A percentile compares a stretch with the other conserved stretches of the same genome.
phyloP scores from a whole-genome alignment of 64 coral and sea anemone species.

The Stichodactyla helianthus region DNA sequence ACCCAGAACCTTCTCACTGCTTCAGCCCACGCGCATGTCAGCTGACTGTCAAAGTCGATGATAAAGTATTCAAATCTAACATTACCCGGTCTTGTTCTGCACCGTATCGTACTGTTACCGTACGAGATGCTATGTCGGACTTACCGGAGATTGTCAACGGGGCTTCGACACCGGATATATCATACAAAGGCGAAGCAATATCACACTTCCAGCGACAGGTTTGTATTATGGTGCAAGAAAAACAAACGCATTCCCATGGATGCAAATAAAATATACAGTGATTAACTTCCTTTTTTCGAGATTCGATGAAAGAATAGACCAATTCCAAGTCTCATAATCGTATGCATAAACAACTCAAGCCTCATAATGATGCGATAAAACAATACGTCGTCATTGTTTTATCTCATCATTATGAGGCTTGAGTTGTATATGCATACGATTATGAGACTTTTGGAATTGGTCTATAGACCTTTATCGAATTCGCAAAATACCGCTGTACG shows the following conservation, averaged over 20 bases:
- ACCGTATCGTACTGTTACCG: constrained; percentile 94
- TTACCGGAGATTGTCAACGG: constrained; percentile 86
- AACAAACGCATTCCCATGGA: too few relatives aligned
- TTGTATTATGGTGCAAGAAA: neutral
- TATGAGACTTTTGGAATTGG: too few relatives aligned
- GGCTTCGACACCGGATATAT: constrained; percentile 47
- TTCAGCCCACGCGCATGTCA: constrained; percentile 78
- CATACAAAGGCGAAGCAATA: constrained; percentile 85
- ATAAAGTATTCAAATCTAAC: constrained; percentile 87
- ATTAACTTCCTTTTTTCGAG: too few relatives aligned
- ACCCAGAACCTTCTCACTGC: constrained; percentile 87
- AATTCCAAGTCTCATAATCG: too few relatives aligned
- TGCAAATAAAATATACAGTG: neutral
- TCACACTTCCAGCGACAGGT: constrained; percentile 95
- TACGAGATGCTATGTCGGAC: constrained; percentile 93
- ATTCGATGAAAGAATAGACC: too few relatives aligned
- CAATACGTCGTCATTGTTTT: too few relatives aligned
- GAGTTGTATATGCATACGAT: too few relatives aligned
- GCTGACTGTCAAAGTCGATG: constrained; percentile 88
- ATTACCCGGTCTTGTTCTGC: constrained; percentile 68
- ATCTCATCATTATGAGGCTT: too few relatives aligned
- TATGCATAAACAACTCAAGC: too few relatives aligned
- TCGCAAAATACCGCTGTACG: too few relatives aligned
- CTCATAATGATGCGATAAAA: too few relatives aligned
- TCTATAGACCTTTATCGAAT: too few relatives aligned